Base-by-base conservation (phyloP, 2,113 vertebrate genomes). In the Cavia aperea region DNA sequence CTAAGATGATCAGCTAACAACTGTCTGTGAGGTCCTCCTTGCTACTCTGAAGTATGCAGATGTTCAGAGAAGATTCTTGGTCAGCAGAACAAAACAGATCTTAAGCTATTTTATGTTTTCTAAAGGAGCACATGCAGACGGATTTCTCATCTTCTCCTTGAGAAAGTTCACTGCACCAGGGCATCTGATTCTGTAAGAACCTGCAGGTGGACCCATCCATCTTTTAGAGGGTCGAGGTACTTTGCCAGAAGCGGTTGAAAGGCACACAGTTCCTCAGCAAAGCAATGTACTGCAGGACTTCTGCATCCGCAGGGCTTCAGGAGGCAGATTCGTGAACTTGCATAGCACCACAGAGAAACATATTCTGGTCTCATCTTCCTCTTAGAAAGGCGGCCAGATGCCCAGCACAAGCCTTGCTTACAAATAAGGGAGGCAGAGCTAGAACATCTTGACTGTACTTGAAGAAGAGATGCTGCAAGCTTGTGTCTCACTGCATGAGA, bases 1-100 rank as follows among this genome's bases (percentile, higher is more conserved):
- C 92, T 95, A 96, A 97, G 97, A 94, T 93, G 89, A 96, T 85
- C 95, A 95, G 96, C 96, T 97, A 97, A 96, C 96, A 96, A 96
- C 54, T 78, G 78, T 79, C 91, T 72, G 93, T 96, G 88, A 96
- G 93, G 84, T 95, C 96, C 97, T 91, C 93, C 81, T 96, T 82
- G 92, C 79, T 87, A 77, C 93, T 92, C 77, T 96, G 96, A 97
- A 97, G 96, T 81, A 91, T 79, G 83, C 56, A 92, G 70, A 94
- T 81, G 46, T 81, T 81, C 49, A 81, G 62, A 4, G 54, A 94
- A 94, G 92, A 83, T 7, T 94, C 95, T 60, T n/a, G 39, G 39
- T 16, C 95, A 49, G 85, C 96, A 97, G 94, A 0, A 19, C 82
- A 95, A 91, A 96, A 78, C 51, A 24, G 63, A 58, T 89, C 60